These are phyloP conservation scores for Tetragnatha versicolor DNA, from an alignment of 1,140 invertebrate genomes.

Conservation along the genomic window DNA sequence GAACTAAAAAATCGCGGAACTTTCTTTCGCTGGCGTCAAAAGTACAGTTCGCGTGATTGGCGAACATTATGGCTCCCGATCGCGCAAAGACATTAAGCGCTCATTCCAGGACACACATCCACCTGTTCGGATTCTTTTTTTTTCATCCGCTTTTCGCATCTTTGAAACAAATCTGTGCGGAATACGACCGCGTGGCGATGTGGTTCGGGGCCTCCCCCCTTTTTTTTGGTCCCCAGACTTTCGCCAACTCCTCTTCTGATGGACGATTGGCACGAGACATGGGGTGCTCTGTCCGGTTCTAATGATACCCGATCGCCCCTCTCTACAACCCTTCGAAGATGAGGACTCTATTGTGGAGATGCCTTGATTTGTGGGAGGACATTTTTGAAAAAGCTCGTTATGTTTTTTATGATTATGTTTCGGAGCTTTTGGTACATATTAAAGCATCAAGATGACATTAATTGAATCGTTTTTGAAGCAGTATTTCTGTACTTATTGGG, in stretches of 20 bases:
- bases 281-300: too few relatives aligned
- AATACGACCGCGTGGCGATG: conserved; percentile 6
- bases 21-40: conserved; percentile 43
- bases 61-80: conserved; percentile 34
- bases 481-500: too few relatives aligned
- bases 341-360: too few relatives aligned
- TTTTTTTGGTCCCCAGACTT: conserved; percentile 24
- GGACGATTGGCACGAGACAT: conserved; percentile 29
- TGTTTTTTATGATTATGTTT: too few relatives aligned
- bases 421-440: too few relatives aligned
- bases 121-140: conserved; percentile 18
- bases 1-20: conserved; percentile 31
- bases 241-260: conserved; percentile 46
- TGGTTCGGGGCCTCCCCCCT: conserved; percentile 18
- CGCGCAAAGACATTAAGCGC: conserved; percentile 47
- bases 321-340: too few relatives aligned
- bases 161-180: conserved; percentile 33
- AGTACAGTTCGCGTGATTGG: conserved; percentile 45
- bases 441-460: too few relatives aligned
- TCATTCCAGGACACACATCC: conserved; percentile 40
- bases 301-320: too few relatives aligned
- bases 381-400: too few relatives aligned
- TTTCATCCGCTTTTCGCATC: not conserved
- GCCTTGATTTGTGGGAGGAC: too few relatives aligned
- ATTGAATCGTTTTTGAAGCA: too few relatives aligned